Percentiles rank a stretch among this genome's conserved stretches.
Conservation (phyloP, 2,113 vertebrate genomes). For the Microcebus tavaratra region DNA sequence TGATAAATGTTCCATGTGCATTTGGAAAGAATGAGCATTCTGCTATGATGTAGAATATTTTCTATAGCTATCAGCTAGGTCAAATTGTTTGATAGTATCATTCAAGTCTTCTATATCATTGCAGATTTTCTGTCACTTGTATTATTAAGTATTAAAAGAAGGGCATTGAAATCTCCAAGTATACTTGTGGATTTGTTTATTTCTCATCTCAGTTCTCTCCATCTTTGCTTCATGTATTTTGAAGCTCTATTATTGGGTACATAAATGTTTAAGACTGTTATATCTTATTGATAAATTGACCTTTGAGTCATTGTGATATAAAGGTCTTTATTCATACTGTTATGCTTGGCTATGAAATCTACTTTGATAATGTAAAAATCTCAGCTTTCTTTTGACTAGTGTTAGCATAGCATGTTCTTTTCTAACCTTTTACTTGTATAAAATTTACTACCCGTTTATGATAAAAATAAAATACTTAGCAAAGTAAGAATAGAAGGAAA, state of each 20-base stretch:
- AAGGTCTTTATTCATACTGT: background rate
- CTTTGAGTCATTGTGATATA: constrained; percentile 29
- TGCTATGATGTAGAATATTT: background rate
- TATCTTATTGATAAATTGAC: constrained; percentile 4
- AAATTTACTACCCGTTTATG: constrained; percentile 9
- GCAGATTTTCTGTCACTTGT: background rate
- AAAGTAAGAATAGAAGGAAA: background rate
- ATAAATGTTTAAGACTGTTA: constrained; percentile 45
- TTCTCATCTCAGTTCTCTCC: background rate
- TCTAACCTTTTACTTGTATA: background rate
- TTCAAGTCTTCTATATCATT: background rate
- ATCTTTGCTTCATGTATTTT: constrained; percentile 41
- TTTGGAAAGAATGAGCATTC: background rate
- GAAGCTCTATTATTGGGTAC: constrained; percentile 13
- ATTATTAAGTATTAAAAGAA: constrained; percentile 11
- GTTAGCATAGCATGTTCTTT: background rate
- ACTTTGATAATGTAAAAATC: background rate
- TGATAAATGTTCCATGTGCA: background rate
- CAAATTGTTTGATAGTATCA: background rate
- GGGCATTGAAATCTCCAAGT: background rate
- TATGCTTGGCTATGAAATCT: constrained; percentile 26
- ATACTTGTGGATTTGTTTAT: background rate
- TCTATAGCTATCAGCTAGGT: background rate
- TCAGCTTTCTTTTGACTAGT: constrained; percentile 13
- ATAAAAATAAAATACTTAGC: constrained; percentile 1